These are phyloP conservation scores for Riptortus pedestris DNA, from an alignment of 1,140 invertebrate species.

Conservation along the genomic window DNA sequence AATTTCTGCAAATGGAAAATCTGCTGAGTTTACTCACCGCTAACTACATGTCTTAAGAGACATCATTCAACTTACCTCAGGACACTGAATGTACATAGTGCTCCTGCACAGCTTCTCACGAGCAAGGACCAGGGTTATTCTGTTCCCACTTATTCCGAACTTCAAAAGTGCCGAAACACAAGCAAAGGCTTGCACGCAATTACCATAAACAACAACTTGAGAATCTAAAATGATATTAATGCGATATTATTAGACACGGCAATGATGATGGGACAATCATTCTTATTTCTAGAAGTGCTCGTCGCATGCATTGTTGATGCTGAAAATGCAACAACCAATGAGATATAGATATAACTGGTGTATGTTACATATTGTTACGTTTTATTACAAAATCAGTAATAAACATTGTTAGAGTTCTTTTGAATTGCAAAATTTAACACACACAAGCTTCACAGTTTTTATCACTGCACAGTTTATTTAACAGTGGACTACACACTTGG, in stretches of 20 bases:
- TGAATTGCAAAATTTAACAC: too few species aligned
- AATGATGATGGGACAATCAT: not conserved
- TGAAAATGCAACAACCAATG: not conserved
- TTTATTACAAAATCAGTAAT: too few species aligned
- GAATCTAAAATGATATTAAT: not conserved
- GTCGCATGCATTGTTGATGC: not conserved
- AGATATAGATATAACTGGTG: not conserved
- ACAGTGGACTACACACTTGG: too few species aligned
- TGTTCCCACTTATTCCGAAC: slow-evolving; percentile 40
- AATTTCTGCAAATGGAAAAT: too few species aligned
- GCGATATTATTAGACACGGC: not conserved
- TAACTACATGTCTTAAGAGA: not conserved
- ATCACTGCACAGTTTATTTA: not conserved
- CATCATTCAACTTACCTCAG: slow-evolving; percentile 8
- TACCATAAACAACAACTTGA: slow-evolving; percentile 49
- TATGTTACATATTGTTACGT: too few species aligned
- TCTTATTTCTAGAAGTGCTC: not conserved
- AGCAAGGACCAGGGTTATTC: slow-evolving; percentile 46
- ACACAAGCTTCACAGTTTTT: too few species aligned
- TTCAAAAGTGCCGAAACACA: slow-evolving; percentile 46
- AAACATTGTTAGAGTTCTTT: too few species aligned
- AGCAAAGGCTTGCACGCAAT: slow-evolving; percentile 47
- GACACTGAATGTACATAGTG: slow-evolving; percentile 13
- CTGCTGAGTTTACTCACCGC: not conserved
- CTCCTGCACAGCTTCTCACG: slow-evolving; percentile 35